Conservation (phyloP, 1,140 invertebrate species). For the Drosophila pallidifrons region DNA sequence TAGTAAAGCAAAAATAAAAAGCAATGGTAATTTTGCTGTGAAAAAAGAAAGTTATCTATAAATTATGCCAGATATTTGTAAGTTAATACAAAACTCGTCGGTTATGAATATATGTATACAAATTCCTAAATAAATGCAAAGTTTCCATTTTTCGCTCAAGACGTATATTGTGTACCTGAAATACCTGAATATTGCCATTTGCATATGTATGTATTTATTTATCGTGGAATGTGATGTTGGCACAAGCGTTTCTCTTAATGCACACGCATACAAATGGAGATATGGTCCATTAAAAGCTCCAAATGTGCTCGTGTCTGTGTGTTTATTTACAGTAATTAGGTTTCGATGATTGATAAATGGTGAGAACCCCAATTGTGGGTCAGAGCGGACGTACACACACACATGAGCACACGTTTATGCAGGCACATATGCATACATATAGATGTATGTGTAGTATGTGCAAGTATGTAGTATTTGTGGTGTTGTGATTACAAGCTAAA, state of each 20-base stretch:
- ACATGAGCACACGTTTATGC: neutral
- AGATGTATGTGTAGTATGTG: neutral
- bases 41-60: constrained; percentile 52
- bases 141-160: neutral
- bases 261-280: neutral
- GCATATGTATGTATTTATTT: constrained; percentile 13
- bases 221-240: constrained; percentile 22
- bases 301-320: neutral
- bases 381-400: neutral
- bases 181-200: constrained; percentile 17
- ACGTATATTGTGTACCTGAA: constrained; percentile 19
- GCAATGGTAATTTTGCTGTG: constrained; percentile 39
- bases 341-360: constrained; percentile 18
- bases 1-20: constrained; percentile 8
- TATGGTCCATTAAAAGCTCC: constrained; percentile 7
- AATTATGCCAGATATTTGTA: constrained; percentile 18
- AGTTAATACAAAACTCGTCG: constrained; percentile 12
- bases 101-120: constrained; percentile 4
- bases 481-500: neutral
- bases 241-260: constrained; percentile 15
- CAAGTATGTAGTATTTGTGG: neutral
- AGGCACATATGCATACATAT: neutral
- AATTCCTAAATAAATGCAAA: constrained; percentile 11
- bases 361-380: constrained; percentile 11
- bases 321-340: constrained; percentile 13